A percentile compares a stretch with the other conserved stretches of the same genome.
These are phyloP conservation scores for Ophioninae sp. DNA, from an alignment of 2,888 invertebrate genomes.

Conservation along the genomic window DNA sequence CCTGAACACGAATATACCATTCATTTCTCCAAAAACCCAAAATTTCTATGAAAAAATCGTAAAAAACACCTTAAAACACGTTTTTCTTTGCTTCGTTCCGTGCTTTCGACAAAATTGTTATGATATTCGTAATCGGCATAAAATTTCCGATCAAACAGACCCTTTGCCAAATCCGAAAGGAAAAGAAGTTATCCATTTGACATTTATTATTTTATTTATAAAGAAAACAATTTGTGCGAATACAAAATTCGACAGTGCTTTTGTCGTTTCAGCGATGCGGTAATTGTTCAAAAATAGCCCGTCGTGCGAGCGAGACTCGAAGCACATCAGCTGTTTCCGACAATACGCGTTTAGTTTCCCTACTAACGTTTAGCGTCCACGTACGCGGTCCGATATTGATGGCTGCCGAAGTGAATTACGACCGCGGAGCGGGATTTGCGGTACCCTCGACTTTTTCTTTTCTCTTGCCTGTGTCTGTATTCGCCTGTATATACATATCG, in stretches of 20 bases:
- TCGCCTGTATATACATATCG: no score
- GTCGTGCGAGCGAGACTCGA: slow-evolving; percentile 6
- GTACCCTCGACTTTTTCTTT: slow-evolving; percentile 21
- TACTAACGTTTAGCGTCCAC: neutral
- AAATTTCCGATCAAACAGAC: no score
- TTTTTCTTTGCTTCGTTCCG: no score
- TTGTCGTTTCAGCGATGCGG: slow-evolving; percentile 16
- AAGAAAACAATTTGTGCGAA: no score
- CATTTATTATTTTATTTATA: slow-evolving; percentile 15
- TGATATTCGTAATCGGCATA: no score
- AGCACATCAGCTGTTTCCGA: slow-evolving; percentile 34
- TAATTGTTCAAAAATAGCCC: slow-evolving; percentile 29
- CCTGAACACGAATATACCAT: no score
- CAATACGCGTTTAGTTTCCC: slow-evolving; percentile 11
- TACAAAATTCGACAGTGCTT: slow-evolving; percentile 25
- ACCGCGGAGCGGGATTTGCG: slow-evolving; percentile 26
- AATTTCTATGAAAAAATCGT: no score
- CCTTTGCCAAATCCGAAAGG: no score
- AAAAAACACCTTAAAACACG: no score
- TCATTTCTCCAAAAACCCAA: no score
- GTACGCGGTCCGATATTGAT: slow-evolving; percentile 29
- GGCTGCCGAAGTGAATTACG: slow-evolving; percentile 53
- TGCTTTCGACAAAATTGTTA: no score
- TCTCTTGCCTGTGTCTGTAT: slow-evolving; percentile 15
- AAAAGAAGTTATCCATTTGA: slow-evolving; percentile 1